Conservation (phyloP, 2,113 vertebrate species). For the Pardalotus punctatus region DNA sequence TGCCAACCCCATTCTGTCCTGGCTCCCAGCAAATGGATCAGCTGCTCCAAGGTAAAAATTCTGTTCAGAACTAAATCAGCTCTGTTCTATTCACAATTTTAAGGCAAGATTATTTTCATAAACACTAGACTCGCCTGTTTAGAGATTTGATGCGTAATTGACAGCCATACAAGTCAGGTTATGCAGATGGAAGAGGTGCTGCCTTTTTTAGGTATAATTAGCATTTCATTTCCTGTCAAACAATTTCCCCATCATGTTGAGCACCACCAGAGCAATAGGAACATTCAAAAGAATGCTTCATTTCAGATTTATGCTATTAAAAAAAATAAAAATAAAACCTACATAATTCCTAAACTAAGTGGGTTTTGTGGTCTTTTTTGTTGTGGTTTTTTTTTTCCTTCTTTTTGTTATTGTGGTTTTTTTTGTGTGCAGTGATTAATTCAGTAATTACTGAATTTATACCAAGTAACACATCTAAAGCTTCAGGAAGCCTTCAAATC, state of each 20-base stretch:
- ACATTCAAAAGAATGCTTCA: neutral
- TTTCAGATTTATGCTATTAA: neutral
- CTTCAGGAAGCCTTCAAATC: neutral
- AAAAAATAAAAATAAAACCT: neutral
- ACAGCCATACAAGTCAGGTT: conserved; percentile 15
- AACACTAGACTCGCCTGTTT: neutral
- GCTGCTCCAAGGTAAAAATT: neutral
- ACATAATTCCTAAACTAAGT: neutral
- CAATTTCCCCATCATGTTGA: neutral
- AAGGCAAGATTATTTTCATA: neutral
- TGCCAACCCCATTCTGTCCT: neutral
- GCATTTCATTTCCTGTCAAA: conserved; percentile 49
- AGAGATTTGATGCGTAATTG: conserved; percentile 3
- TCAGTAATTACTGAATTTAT: neutral
- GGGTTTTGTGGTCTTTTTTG: accelerated
- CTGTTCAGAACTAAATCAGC: neutral
- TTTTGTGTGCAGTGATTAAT: neutral
- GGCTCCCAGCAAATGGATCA: neutral
- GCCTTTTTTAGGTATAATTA: conserved; percentile 47
- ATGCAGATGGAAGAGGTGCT: neutral
- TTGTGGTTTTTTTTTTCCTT: neutral
- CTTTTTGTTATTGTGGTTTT: neutral
- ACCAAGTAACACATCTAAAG: neutral
- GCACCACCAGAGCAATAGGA: neutral
- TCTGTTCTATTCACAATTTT: neutral